phyloP scores from a whole-genome alignment of 1,140 invertebrate species.

The Drosophila kohkoa region DNA sequence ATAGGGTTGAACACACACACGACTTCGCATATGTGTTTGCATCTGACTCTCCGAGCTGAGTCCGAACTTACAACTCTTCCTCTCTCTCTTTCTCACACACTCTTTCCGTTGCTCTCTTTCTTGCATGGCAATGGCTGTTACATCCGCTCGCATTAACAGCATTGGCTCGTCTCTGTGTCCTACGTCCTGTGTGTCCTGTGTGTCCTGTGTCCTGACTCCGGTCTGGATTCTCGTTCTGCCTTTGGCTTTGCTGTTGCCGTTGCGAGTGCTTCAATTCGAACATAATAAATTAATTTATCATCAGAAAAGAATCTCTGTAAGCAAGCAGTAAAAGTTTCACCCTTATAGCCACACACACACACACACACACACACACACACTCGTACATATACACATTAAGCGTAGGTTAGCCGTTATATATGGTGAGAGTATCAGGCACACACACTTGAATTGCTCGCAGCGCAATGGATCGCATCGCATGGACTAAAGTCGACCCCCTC shows the following conservation, averaged over 20 bases:
- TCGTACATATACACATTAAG: background rate
- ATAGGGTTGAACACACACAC: conserved; percentile 47
- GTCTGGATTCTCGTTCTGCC: conserved; percentile 31
- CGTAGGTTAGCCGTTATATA: conserved; percentile 38
- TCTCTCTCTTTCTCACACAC: background rate
- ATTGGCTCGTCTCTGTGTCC: conserved; percentile 38
- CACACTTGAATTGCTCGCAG: conserved; percentile 65
- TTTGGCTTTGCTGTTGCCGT: background rate
- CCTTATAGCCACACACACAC: conserved; percentile 50
- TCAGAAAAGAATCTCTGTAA: conserved; percentile 82
- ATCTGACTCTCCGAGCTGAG: conserved; percentile 21
- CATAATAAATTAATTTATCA: conserved; percentile 84
- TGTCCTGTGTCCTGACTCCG: conserved; percentile 24
- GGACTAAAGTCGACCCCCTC: conserved; percentile 19
- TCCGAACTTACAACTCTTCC: conserved; percentile 26
- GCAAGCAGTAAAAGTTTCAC: conserved; percentile 80
- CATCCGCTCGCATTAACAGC: conserved; percentile 55
- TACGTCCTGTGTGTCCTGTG: background rate
- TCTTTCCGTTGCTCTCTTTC: background rate
- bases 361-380: conserved; percentile 13
- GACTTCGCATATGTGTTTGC: background rate
- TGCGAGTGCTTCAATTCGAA: conserved; percentile 78
- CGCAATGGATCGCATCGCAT: conserved; percentile 28
- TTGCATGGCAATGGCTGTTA: conserved; percentile 46
- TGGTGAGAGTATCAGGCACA: conserved; percentile 39